A percentile compares a stretch with the other conserved stretches of the same genome.
Evolutionary conservation across 1,140 invertebrate species (phyloP).

Genomic region (Drosophila yakuba): DNA sequence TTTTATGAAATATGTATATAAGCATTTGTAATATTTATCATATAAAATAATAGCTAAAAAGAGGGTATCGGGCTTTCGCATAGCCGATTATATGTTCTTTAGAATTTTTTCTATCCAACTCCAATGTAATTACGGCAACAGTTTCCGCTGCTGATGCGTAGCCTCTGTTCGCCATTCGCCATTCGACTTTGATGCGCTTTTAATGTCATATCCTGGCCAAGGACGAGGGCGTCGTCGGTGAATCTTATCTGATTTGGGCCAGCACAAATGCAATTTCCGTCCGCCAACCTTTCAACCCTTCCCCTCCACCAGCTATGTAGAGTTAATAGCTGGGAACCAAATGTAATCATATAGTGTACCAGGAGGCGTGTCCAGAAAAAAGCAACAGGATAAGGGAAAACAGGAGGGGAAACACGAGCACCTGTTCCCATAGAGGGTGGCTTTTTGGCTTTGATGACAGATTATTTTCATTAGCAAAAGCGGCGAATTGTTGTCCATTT

Average conservation of each 20-base stretch:
- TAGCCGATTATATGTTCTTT: neutral
- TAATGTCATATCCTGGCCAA: constrained; percentile 73
- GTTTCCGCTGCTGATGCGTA: constrained; percentile 58
- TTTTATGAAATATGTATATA: too few relatives aligned
- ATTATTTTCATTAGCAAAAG: constrained; percentile 79
- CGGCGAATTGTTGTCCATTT: constrained; percentile 27
- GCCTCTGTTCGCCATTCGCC: neutral
- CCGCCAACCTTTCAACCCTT: constrained; percentile 41
- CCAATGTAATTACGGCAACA: constrained; percentile 74
- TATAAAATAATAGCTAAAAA: too few relatives aligned
- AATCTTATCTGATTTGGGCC: constrained; percentile 73
- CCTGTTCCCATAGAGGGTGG: constrained; percentile 54
- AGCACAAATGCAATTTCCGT: constrained; percentile 82
- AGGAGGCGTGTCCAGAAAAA: constrained; percentile 11
- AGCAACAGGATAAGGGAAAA: constrained; percentile 6
- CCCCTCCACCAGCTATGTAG: constrained; percentile 68
- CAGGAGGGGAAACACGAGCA: constrained; percentile 14
- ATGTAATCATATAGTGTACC: constrained; percentile 33
- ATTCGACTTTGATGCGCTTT: constrained; percentile 67
- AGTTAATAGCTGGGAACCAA: constrained; percentile 78
- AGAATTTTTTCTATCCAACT: constrained; percentile 10
- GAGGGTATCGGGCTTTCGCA: too few relatives aligned
- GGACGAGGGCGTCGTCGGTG: constrained; percentile 24
- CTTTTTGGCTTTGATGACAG: constrained; percentile 77
- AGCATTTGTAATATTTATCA: too few relatives aligned